Evolutionary conservation across 2,888 invertebrate genomes (phyloP).

Genomic region (Cheilosia grossa): DNA sequence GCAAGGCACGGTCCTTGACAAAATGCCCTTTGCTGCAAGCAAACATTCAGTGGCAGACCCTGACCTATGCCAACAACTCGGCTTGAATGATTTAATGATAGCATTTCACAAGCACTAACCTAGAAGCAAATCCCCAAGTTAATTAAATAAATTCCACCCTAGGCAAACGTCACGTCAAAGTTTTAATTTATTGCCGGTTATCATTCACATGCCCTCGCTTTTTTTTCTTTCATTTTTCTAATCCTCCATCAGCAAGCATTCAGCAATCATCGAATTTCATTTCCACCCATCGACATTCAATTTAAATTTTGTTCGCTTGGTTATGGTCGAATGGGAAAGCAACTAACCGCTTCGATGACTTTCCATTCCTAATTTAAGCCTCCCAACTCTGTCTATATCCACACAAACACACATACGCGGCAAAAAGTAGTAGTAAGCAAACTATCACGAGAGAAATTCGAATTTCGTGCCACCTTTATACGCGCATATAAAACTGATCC

Average conservation of each 20-base stretch:
- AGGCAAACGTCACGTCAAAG: slow-evolving; percentile 21
- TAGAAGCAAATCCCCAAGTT: slow-evolving; percentile 1
- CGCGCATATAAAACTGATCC: slow-evolving; percentile 40
- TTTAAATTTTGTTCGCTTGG: slow-evolving; percentile 71
- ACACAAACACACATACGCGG: slow-evolving; percentile 10
- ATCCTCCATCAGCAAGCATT: background rate
- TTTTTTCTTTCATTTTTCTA: slow-evolving; percentile 8
- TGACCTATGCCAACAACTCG: background rate
- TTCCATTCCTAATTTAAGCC: slow-evolving; percentile 59
- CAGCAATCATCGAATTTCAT: slow-evolving; percentile 46
- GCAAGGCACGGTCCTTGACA: too few species aligned
- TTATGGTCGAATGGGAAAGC: slow-evolving; percentile 72
- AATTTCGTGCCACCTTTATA: slow-evolving; percentile 51
- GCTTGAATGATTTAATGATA: background rate
- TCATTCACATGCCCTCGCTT: slow-evolving; percentile 2
- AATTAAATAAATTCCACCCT: slow-evolving; percentile 41
- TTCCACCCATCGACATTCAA: slow-evolving; percentile 64
- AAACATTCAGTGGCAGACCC: background rate
- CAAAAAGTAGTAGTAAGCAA: slow-evolving; percentile 36
- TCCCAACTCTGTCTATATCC: slow-evolving; percentile 20
- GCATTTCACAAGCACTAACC: background rate
- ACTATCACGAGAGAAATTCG: slow-evolving; percentile 41
- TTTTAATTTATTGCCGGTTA: slow-evolving; percentile 32
- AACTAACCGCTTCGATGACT: slow-evolving; percentile 72
- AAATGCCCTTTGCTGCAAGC: too few species aligned